phyloP scores from a whole-genome alignment of 2,888 invertebrate genomes.

The Melipona bicolor region DNA sequence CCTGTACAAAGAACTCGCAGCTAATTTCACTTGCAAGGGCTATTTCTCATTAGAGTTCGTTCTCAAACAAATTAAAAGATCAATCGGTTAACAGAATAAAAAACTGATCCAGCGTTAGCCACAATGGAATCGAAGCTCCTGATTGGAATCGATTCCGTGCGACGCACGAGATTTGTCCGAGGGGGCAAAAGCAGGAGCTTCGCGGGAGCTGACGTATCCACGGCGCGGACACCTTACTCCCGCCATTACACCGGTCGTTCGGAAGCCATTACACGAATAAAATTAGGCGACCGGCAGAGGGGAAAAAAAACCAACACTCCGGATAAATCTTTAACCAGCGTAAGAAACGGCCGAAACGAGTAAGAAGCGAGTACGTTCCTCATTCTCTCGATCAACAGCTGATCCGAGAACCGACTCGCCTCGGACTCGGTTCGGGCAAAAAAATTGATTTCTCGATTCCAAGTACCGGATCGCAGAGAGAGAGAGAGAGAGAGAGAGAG shows the following conservation, averaged over 20 bases:
- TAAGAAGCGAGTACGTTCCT: constrained; percentile 49
- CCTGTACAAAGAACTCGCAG: too few species aligned
- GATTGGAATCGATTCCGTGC: not conserved
- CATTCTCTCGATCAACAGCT: constrained; percentile 63
- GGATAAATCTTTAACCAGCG: constrained; percentile 40
- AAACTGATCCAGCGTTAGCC: too few species aligned
- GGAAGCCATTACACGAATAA: constrained; percentile 52
- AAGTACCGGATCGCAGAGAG: constrained; percentile 39
- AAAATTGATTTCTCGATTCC: constrained; percentile 57
- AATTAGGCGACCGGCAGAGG: constrained; percentile 36
- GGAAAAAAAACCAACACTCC: not conserved
- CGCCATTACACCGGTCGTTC: constrained; percentile 47
- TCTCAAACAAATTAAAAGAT: too few species aligned
- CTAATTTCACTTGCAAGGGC: too few species aligned
- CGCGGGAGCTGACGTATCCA: not conserved
- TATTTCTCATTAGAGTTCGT: too few species aligned
- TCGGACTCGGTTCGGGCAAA: constrained; percentile 20
- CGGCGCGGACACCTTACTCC: constrained; percentile 41
- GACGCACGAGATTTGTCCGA: not conserved
- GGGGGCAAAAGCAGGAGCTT: too few species aligned
- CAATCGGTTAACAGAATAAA: too few species aligned
- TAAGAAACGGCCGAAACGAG: constrained; percentile 43
- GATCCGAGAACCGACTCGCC: constrained; percentile 39
- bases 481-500: too few species aligned
- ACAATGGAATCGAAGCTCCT: not conserved